These are phyloP conservation scores for Capreolus pygargus DNA, from an alignment of 2,113 vertebrate species.

Conservation along the genomic window DNA sequence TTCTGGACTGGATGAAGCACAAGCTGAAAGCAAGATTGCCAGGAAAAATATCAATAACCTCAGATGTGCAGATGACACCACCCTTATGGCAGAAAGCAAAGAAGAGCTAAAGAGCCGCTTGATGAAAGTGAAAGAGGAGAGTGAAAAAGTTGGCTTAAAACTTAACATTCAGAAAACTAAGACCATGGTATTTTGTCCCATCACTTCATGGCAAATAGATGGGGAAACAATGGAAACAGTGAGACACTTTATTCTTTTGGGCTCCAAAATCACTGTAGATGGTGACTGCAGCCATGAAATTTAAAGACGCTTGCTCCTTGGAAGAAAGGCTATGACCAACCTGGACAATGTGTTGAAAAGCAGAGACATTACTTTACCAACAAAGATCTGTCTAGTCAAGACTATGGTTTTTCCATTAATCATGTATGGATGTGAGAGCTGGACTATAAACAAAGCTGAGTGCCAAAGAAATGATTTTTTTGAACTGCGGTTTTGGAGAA, in stretches of 20 bases:
- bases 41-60: background rate
- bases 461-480: fast-evolving
- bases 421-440: background rate
- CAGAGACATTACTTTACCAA: background rate
- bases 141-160: background rate
- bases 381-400: background rate
- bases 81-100: background rate
- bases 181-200: background rate
- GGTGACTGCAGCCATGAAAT: background rate
- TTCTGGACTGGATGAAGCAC: background rate
- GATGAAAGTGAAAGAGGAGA: background rate
- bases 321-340: background rate
- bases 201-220: background rate
- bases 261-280: background rate
- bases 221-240: background rate
- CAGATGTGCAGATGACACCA: background rate
- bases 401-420: background rate
- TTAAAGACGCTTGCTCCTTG: background rate
- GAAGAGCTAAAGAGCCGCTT: background rate
- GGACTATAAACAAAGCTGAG: background rate
- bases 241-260: background rate
- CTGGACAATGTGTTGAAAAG: background rate
- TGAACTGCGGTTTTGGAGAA: background rate
- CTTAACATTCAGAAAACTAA: background rate
- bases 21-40: background rate